Evolutionary conservation across 2,113 vertebrate species (phyloP).

Genomic region (Micronycteris hirsuta): DNA sequence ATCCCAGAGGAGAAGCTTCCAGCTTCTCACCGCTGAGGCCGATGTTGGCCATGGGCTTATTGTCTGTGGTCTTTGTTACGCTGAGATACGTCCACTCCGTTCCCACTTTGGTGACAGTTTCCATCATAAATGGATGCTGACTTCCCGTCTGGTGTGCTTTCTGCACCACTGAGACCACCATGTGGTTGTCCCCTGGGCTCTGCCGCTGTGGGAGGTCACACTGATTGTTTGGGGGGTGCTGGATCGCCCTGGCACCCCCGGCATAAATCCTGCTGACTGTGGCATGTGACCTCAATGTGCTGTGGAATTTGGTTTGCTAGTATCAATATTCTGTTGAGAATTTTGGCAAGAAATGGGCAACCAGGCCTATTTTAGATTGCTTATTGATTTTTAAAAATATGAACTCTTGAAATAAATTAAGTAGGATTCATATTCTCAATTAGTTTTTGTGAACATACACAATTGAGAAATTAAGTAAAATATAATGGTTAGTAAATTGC

Average conservation of each 20-base stretch:
- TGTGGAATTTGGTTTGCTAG: not conserved
- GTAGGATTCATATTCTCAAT: constrained; percentile 14
- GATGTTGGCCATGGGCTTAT: not conserved
- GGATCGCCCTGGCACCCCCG: not conserved
- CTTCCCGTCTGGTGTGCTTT: not conserved
- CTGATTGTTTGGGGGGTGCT: not conserved
- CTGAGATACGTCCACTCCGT: not conserved
- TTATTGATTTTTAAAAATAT: not conserved
- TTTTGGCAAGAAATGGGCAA: not conserved
- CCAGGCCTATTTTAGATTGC: not conserved
- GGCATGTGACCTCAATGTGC: too few species aligned
- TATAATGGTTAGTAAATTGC: not conserved
- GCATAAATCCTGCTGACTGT: accelerated
- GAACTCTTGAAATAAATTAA: not conserved
- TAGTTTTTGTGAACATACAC: not conserved
- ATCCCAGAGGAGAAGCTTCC: too few species aligned
- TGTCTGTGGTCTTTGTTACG: not conserved
- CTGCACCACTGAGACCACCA: not conserved
- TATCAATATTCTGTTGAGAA: not conserved
- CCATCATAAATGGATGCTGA: not conserved
- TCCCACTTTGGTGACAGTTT: too few species aligned
- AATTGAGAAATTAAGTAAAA: not conserved
- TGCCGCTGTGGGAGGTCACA: not conserved
- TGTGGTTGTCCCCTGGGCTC: not conserved
- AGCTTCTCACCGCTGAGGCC: too few species aligned